Conservation (phyloP, 2,888 invertebrate species). For the Beris chalybata region DNA sequence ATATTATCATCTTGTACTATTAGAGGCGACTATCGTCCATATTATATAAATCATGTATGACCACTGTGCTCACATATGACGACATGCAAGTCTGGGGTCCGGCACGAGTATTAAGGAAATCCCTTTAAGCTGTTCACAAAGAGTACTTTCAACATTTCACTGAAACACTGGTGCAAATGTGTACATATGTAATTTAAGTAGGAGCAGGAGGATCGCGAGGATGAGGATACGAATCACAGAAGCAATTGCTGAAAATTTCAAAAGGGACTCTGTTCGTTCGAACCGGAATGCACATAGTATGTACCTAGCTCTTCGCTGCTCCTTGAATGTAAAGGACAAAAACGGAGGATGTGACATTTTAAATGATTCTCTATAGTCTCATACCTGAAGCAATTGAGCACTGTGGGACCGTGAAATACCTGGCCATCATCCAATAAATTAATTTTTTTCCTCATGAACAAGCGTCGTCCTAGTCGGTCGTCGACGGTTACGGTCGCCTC, state of each 20-base stretch:
- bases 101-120: constrained; percentile 10
- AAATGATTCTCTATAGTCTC: too few species aligned
- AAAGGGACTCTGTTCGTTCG: background rate
- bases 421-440: too few species aligned
- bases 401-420: too few species aligned
- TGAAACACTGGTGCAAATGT: constrained; percentile 26
- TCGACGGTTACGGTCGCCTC: background rate
- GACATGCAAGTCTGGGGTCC: constrained; percentile 2
- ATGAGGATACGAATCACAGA: too few species aligned
- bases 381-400: too few species aligned
- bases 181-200: constrained; percentile 24
- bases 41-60: constrained; percentile 4
- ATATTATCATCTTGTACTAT: constrained; percentile 21
- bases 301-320: too few species aligned
- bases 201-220: background rate
- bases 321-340: too few species aligned
- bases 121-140: constrained; percentile 24
- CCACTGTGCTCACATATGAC: background rate
- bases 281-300: too few species aligned
- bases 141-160: constrained; percentile 18
- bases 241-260: background rate
- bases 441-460: too few species aligned
- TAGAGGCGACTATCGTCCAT: constrained; percentile 7
- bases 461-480: background rate
- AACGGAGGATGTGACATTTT: too few species aligned